Base-by-base conservation (phyloP, 2,888 invertebrate species). In the Temnothorax ravouxi region DNA sequence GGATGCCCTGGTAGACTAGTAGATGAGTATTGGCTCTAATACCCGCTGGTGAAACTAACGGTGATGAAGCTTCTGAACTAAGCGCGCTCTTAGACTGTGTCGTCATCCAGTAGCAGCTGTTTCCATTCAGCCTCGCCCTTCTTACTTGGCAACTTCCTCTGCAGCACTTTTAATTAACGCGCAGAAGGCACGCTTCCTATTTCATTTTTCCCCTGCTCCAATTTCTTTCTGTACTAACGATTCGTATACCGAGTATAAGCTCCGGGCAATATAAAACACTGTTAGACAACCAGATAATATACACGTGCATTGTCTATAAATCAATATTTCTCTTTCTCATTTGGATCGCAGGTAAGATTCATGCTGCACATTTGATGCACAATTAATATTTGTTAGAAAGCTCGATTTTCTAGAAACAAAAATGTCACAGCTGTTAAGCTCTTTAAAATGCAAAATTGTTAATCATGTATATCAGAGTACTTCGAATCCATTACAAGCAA, bases 81-180 rank as follows among this genome's bases (percentile, higher is more conserved):
- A 71, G 61, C 86, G 83, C 91, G 84, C 88, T 88, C 88, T 87
- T 86, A 90, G 88, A 91, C 88, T 91, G 92, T 92, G 92, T 92
- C 93, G 93, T 94, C 93, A 92, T 92, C 91, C 88, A 79, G 86
- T 74, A 91, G 93, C 94, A 94, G 94, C 94, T 94, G 94, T 94
- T 94, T 94, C 92, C 94, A 94, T 94, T 93, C 92, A 94, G 89
- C 91, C 91, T 92, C 91, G 91, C 92, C 92, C 92, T 93, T 92
- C 92, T 92, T 91, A 91, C 92, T 93, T 93, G 89, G 91, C 89
- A 86, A 93, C 93, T 94, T 94, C 93, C 94, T 93, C 90, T 89
- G 80, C 88, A 84, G 83, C 88, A 86, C 84, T 89, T 90, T 90
- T 90, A 90, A 90, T 90, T 90, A 90, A 89, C 84, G 87, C 81